Conservation (phyloP, 2,888 invertebrate genomes). For the Scaptomyza cyrtandrae region DNA sequence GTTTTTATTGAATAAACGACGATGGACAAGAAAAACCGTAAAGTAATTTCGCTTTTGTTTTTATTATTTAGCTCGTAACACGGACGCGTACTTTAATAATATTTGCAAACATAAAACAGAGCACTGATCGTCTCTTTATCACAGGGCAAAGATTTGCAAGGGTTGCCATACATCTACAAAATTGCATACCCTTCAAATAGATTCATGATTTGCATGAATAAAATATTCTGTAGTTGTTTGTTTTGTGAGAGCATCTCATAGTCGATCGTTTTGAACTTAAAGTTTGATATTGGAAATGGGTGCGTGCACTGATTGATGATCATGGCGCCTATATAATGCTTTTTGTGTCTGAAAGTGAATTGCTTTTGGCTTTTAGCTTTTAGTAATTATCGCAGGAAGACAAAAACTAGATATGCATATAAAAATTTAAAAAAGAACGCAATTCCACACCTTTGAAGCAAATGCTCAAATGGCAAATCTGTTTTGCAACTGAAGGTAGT, state of each 20-base stretch:
- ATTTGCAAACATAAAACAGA: slow-evolving; percentile 59
- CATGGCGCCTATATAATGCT: slow-evolving; percentile 56
- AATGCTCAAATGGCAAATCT: neutral
- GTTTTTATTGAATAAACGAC: slow-evolving; percentile 71
- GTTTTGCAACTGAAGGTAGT: neutral
- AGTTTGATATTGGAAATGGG: slow-evolving; percentile 33
- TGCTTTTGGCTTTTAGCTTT: slow-evolving; percentile 60
- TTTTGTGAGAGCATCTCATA: slow-evolving; percentile 20
- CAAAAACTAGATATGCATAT: slow-evolving; percentile 14
- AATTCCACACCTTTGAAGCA: too few species aligned
- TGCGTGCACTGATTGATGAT: slow-evolving; percentile 59
- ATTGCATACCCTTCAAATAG: neutral
- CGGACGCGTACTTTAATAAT: slow-evolving; percentile 59
- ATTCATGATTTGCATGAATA: neutral
- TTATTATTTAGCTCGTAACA: slow-evolving; percentile 46
- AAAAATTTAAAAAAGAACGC: slow-evolving; percentile 2
- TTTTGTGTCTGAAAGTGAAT: slow-evolving; percentile 41
- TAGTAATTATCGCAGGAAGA: slow-evolving; percentile 39
- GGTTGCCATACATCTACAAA: slow-evolving; percentile 49
- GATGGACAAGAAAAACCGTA: slow-evolving; percentile 61
- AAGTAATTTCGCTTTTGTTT: slow-evolving; percentile 43
- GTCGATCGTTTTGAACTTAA: neutral
- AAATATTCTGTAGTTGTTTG: neutral
- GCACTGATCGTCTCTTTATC: slow-evolving; percentile 33
- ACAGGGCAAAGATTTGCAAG: slow-evolving; percentile 36